Evolutionary conservation across 2,888 invertebrate species (phyloP).

Genomic region (Rapana venosa): DNA sequence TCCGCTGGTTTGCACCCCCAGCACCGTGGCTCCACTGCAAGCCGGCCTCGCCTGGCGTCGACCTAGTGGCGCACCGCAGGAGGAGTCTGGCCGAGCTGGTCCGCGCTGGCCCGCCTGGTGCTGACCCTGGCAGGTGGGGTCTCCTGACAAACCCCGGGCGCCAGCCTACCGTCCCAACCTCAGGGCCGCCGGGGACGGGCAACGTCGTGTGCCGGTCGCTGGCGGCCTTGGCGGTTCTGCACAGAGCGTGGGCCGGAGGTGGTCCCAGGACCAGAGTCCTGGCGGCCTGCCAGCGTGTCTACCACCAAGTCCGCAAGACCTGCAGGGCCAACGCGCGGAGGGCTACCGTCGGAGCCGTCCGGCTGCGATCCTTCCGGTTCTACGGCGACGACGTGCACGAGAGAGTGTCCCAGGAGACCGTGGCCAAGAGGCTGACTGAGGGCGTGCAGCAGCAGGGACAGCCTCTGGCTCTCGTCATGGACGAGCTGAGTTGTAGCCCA

Average conservation of each 20-base stretch:
- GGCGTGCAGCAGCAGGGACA: not conserved
- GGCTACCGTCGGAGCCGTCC: not conserved
- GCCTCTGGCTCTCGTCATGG: not conserved
- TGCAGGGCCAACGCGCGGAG: not conserved
- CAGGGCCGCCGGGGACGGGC: not conserved
- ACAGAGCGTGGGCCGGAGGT: not conserved
- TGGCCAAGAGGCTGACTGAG: too few relatives aligned
- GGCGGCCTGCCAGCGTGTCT: not conserved
- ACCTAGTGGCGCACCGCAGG: not conserved
- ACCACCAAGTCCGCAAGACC: not conserved
- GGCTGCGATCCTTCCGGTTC: not conserved
- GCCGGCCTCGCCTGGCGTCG: not conserved
- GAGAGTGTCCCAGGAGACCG: not conserved
- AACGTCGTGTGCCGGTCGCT: not conserved
- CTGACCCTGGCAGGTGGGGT: not conserved
- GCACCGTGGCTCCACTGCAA: not conserved
- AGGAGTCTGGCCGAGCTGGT: not conserved
- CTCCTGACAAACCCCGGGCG: not conserved
- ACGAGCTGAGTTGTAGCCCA: not conserved
- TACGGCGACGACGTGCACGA: not conserved
- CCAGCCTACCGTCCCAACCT: not conserved
- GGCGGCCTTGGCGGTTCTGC: not conserved
- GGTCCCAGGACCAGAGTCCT: not conserved
- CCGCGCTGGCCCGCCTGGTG: not conserved
- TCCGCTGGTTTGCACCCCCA: not conserved